Percentiles rank a stretch among this genome's conserved stretches.
phyloP scores from a whole-genome alignment of 2,113 vertebrate species.

The Pelmatolapia mariae region DNA sequence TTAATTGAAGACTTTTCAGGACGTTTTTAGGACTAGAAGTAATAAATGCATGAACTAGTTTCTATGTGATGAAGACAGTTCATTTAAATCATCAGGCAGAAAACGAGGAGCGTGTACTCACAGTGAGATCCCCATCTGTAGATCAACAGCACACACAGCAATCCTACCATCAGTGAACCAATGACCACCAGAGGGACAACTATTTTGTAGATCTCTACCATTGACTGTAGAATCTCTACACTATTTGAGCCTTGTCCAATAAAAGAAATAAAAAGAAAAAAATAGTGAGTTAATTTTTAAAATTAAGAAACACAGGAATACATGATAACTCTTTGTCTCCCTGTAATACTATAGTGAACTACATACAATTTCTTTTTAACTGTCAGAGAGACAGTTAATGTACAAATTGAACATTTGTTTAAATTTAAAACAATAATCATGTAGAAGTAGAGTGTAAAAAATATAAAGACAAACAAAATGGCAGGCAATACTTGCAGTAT shows the following conservation, averaged over 20 bases:
- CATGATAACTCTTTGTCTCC: neutral
- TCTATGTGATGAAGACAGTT: neutral
- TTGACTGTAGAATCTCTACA: too few relatives aligned
- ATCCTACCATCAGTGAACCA: slow-evolving; percentile 40
- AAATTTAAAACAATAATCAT: neutral
- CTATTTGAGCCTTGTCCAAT: accelerated
- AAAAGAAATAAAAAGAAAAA: neutral
- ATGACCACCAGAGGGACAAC: slow-evolving; percentile 52
- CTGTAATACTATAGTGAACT: neutral
- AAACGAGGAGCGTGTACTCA: slow-evolving; percentile 15
- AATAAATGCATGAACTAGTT: neutral
- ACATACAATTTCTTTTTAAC: neutral
- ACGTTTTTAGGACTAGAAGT: too few relatives aligned
- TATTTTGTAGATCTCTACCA: neutral
- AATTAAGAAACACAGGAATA: neutral
- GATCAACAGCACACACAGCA: neutral
- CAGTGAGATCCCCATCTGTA: neutral
- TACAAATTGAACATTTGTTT: neutral
- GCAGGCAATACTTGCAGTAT: neutral
- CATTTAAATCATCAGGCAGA: neutral
- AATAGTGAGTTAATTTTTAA: neutral
- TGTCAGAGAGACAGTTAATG: neutral
- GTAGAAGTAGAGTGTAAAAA: neutral
- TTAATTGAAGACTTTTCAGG: too few relatives aligned
- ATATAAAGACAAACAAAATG: neutral